phyloP scores from a whole-genome alignment of 2,797 vertebrate genomes.

The Neopelma chrysocephalum region DNA sequence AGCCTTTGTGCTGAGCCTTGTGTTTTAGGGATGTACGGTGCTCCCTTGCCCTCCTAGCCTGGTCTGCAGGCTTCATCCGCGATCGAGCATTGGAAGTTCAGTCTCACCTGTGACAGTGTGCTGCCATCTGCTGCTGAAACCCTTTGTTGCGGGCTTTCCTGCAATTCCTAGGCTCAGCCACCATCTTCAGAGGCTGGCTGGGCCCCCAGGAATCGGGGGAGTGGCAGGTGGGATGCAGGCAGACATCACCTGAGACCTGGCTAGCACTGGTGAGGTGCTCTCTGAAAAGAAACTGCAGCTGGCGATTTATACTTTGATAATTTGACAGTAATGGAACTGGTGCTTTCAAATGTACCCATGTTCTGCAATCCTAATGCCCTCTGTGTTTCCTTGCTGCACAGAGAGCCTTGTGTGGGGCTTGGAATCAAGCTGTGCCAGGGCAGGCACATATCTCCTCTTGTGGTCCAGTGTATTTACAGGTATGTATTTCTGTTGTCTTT shows the following conservation, averaged over 20 bases:
- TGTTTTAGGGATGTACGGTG: neutral
- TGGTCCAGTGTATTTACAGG: neutral
- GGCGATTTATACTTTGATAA: neutral
- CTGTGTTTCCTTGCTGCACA: neutral
- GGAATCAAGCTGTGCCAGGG: neutral
- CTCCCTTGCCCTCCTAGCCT: neutral
- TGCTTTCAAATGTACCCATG: fast-evolving
- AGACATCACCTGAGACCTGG: neutral
- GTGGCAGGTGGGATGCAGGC: neutral
- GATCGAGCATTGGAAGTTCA: fast-evolving
- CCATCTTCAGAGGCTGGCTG: fast-evolving
- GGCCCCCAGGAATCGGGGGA: neutral
- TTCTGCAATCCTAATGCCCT: neutral
- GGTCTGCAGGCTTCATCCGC: neutral
- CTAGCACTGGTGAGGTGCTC: neutral
- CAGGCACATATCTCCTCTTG: neutral
- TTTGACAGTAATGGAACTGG: neutral
- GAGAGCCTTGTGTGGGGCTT: neutral
- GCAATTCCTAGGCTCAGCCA: neutral
- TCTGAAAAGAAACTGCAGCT: neutral
- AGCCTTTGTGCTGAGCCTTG: neutral
- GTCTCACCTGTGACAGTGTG: neutral
- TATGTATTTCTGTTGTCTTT: neutral
- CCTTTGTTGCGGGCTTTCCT: neutral
- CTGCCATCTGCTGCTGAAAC: neutral